Base-by-base conservation (phyloP, 1,140 invertebrate species). In the Drosophila watanabei region DNA sequence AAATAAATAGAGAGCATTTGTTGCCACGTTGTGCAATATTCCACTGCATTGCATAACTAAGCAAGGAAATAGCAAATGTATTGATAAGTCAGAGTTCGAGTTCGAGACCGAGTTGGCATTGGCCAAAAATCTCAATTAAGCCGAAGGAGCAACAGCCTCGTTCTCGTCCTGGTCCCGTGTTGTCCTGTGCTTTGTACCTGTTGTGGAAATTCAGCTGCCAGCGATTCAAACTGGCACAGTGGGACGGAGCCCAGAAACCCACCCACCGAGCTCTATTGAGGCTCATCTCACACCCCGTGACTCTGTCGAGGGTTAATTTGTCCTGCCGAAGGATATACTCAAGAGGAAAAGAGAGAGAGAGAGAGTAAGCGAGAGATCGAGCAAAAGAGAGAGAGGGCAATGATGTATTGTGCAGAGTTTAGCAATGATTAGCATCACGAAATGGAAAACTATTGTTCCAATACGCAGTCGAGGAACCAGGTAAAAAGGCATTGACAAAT, bases 391-490 rank as follows among this genome's bases (percentile, higher is more conserved):
- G 28, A 32, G 64, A 33, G 64, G 24, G 8, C 10, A 3, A 11
- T 46, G 30, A n/a, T 61, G 71, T 73, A 52, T 75, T 70, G 80
- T 69, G 43, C 58, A 63, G 73, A 79, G 85, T 89, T 88, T 89
- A 75, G 85, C 85, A 88, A 79, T 88, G 85, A 88, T 88, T 89
- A 88, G 85, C 85, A 88, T 88, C 85, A 89, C 75, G 56, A 85
- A 88, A 88, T 79, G 65, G 69, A 79, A 88, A 89, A 84, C 72
- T 63, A 81, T 88, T 88, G 84, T 88, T 85, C 77, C 84, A 88
- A 89, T 88, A 89, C 81, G 85, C 84, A 85, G 85, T 61, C 54
- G 62, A 62, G 35, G 41, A 68, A 48, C 66, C 80, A 86, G 85
- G 85, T 89, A 88, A 56, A 64, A 71, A 63, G 65, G 79, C 85